Evolutionary conservation across 1,140 invertebrate species (phyloP).

Genomic region (Drosophila arawakana): DNA sequence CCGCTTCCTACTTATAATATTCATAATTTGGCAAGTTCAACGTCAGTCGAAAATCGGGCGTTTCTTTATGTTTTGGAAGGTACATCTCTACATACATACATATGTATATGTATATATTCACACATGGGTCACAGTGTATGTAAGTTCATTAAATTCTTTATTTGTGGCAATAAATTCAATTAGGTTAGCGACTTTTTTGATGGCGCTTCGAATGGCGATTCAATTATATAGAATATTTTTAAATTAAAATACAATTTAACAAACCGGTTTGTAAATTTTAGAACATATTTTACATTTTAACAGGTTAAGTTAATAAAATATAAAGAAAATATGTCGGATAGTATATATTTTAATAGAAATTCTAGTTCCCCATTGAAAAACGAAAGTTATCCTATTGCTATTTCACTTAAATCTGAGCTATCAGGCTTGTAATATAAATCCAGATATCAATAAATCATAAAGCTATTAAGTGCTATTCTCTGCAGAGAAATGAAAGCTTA

Average conservation of each 20-base stretch:
- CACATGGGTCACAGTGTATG: constrained; percentile 8
- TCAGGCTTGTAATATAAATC: not conserved
- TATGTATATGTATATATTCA: not conserved
- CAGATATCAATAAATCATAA: not conserved
- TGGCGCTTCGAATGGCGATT: constrained; percentile 37
- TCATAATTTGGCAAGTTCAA: constrained; percentile 30
- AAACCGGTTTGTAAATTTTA: too few species aligned
- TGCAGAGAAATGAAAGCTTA: not conserved
- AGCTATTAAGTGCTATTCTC: not conserved
- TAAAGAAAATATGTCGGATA: too few species aligned
- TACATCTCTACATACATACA: not conserved
- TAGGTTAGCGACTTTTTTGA: constrained; percentile 17
- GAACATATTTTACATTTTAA: too few species aligned
- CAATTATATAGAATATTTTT: constrained; percentile 14
- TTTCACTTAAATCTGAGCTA: not conserved
- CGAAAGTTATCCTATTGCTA: too few species aligned
- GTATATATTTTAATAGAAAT: too few species aligned
- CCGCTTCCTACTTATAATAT: constrained; percentile 26
- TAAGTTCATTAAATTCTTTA: constrained; percentile 64
- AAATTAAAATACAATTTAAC: not conserved
- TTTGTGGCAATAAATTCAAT: constrained; percentile 67
- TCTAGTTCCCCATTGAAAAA: too few species aligned
- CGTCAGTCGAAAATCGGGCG: constrained; percentile 33
- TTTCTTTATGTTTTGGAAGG: constrained; percentile 25
- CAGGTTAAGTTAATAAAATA: too few species aligned